Percentiles rank a stretch among this genome's conserved stretches.
Conservation (phyloP, 2,888 invertebrate species). For the Syritta pipiens region DNA sequence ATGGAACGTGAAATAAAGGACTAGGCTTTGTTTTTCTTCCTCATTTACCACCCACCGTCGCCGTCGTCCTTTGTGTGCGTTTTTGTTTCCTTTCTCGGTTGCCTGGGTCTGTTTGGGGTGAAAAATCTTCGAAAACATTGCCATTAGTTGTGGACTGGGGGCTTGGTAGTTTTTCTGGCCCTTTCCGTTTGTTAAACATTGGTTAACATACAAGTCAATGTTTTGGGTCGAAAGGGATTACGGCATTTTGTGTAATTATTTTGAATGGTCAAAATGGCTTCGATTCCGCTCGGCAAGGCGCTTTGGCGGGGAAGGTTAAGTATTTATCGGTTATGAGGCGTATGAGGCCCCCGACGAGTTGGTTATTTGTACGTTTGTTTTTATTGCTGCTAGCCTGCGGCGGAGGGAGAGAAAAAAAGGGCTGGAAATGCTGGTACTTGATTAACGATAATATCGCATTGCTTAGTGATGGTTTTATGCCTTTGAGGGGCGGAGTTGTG, state of each 20-base stretch:
- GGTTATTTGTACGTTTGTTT: background rate
- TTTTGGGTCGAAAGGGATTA: slow-evolving; percentile 40
- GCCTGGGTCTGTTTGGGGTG: slow-evolving; percentile 13
- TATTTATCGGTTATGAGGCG: slow-evolving; percentile 19
- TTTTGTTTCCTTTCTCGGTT: background rate
- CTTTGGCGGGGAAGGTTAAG: background rate
- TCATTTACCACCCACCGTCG: slow-evolving; percentile 4
- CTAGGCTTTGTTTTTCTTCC: slow-evolving; percentile 45
- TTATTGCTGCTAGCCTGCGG: background rate
- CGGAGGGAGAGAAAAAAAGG: background rate
- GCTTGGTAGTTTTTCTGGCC: background rate
- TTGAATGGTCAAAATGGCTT: slow-evolving; percentile 23
- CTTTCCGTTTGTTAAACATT: slow-evolving; percentile 49
- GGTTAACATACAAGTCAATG: slow-evolving; percentile 51
- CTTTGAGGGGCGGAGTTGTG: slow-evolving; percentile 26
- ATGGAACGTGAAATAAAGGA: slow-evolving; percentile 56
- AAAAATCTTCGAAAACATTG: slow-evolving; percentile 38
- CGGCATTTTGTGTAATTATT: slow-evolving; percentile 27
- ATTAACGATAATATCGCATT: slow-evolving; percentile 53
- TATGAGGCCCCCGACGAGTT: background rate
- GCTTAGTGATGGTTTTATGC: slow-evolving; percentile 41
- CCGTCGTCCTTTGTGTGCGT: background rate
- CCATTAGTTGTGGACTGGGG: slow-evolving; percentile 27
- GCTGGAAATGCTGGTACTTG: slow-evolving; percentile 36
- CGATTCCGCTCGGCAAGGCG: background rate